A percentile compares a stretch with the other conserved stretches of the same genome.
Conservation (phyloP, 2,797 vertebrate species). For the Yasuhikotakia modesta region DNA sequence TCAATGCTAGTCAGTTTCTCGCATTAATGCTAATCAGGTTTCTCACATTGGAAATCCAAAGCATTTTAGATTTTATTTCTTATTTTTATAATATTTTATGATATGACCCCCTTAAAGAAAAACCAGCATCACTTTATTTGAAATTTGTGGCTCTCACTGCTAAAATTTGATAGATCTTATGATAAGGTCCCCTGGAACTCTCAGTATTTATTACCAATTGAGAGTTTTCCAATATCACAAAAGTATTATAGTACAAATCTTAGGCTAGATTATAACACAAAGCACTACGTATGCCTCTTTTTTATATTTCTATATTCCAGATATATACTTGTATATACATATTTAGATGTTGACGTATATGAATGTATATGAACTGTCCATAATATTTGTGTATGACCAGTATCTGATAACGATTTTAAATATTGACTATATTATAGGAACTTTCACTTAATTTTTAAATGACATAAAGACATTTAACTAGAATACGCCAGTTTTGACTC, state of each 20-base stretch:
- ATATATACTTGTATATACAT: constrained; percentile 81
- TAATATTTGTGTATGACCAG: constrained; percentile 69
- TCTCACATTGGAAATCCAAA: too few species aligned
- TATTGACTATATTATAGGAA: constrained; percentile 49
- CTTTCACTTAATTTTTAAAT: constrained; percentile 55
- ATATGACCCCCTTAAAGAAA: constrained; percentile 25
- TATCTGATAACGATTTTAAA: constrained; percentile 60
- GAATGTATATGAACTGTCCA: constrained; percentile 82
- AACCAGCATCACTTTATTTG: constrained; percentile 43
- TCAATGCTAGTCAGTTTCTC: too few species aligned
- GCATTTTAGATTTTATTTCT: too few species aligned
- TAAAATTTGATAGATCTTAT: constrained; percentile 43
- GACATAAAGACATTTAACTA: constrained; percentile 9
- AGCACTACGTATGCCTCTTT: constrained; percentile 74
- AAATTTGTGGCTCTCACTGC: constrained; percentile 26
- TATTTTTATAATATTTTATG: too few species aligned
- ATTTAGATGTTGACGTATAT: constrained; percentile 84
- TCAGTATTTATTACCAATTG: constrained; percentile 49
- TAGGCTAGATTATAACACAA: constrained; percentile 55
- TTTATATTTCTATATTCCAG: constrained; percentile 73
- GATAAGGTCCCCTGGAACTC: constrained; percentile 27
- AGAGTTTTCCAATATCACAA: constrained; percentile 32
- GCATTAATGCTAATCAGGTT: too few species aligned
- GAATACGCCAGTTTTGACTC: constrained; percentile 1
- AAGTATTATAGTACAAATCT: constrained; percentile 30